Percentiles rank a stretch among this genome's conserved stretches.
Conservation (phyloP, 2,888 invertebrate species). For the Mimachlamys varia region DNA sequence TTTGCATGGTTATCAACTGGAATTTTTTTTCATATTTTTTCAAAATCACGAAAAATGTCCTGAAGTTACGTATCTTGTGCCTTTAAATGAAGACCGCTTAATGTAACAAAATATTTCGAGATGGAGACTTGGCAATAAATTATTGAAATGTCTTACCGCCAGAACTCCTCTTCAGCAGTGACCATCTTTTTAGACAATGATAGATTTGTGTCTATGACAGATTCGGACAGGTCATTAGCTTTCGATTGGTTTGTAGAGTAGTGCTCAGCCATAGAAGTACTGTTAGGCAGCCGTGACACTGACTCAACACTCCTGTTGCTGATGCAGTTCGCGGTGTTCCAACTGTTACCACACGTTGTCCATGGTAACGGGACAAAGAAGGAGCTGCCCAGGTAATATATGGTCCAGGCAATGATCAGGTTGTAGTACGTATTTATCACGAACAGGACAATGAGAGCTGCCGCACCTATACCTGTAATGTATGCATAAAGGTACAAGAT, state of each 20-base stretch:
- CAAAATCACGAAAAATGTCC: no score
- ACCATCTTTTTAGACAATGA: background rate
- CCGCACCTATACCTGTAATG: background rate
- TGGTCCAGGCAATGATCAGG: background rate
- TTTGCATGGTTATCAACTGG: no score
- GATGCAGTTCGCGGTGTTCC: background rate
- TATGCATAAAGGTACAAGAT: no score
- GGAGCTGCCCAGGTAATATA: background rate
- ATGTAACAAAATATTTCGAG: no score
- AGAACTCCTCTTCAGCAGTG: background rate
- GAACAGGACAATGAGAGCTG: background rate
- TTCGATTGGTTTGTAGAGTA: background rate
- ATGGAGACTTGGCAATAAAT: no score
- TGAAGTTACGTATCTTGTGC: no score
- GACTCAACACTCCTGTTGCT: background rate
- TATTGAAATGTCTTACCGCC: background rate
- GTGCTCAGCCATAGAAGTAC: background rate
- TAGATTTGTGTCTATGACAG: background rate
- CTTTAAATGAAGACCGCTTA: no score
- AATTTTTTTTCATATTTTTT: no score
- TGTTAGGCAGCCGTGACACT: no score
- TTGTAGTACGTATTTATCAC: background rate
- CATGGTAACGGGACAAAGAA: background rate
- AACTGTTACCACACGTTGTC: background rate
- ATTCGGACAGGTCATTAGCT: background rate